Evolutionary conservation across 2,113 vertebrate genomes (phyloP), one percentile per base, ranked within the genome.

Genomic region (Falco punctatus): DNA sequence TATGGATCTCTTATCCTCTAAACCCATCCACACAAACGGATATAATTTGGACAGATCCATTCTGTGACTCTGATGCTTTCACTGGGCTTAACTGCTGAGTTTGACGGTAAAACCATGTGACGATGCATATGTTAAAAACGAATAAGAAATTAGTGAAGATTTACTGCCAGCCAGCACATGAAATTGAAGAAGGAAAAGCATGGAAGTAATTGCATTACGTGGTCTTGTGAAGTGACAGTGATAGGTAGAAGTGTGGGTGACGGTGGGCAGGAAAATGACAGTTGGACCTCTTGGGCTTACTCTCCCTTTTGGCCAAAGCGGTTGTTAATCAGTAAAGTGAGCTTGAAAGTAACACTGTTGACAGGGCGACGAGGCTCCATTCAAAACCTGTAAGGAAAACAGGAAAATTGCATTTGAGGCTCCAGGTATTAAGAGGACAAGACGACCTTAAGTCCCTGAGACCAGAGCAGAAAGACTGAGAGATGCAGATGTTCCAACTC

Each of bases 231-330:
- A 35, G 77, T 6, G 78, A 12, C 3, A 17, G n/a, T 16, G 88
- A 23, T 48, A n/a, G 0, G 4, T 4, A 6, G 27, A 17, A 3
- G 1, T 5, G 51, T 3, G 12, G 6, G 20, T 32, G 42, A 6
- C 17, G 13, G 2, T 7, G 69, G 52, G 51, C 28, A 81, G 69
- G 72, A 22, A 87, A 71, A 67, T 15, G 52, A 14, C 51, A 21
- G 26, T 6, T 48, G 51, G 72, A 62, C 48, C 13, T 42, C 57
- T 33, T 19, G n/a, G 87, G 48, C 4, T 81, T 22, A 7, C 15
- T 79, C 49, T 69, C 9, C 24, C 23, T 27, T 73, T 58, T 84
- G 73, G 18, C 44, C 38, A 9, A 65, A 69, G 70, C 8, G 17
- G 35, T 8, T 38, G 33, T 57, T 69, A 10, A 40, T 20, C 14